Evolutionary conservation across 2,113 vertebrate genomes (phyloP).

Genomic region (Sapajus apella): DNA sequence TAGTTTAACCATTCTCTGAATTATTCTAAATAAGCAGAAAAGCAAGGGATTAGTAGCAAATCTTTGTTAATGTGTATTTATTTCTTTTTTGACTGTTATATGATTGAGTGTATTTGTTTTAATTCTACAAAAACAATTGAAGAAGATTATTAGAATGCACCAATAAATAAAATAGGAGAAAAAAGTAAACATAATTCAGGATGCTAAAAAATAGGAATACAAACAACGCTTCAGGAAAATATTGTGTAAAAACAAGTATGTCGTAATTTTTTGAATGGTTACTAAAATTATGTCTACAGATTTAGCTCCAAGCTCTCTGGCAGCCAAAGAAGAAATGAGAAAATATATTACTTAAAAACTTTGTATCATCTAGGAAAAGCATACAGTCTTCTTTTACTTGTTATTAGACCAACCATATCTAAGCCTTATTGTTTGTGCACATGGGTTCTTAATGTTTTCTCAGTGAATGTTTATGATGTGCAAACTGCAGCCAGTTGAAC

Average conservation of each 20-base stretch:
- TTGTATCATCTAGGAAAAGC: neutral
- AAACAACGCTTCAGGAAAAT: neutral
- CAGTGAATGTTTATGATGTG: neutral
- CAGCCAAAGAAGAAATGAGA: neutral
- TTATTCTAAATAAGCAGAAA: neutral
- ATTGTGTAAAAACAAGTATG: neutral
- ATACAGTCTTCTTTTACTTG: neutral
- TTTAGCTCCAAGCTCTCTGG: neutral
- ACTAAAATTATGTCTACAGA: neutral
- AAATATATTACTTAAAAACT: neutral
- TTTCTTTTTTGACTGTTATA: neutral
- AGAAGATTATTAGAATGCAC: neutral
- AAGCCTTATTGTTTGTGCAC: neutral
- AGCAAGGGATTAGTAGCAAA: neutral
- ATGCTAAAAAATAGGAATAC: neutral
- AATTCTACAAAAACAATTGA: neutral
- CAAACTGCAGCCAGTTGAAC: neutral
- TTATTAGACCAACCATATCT: neutral
- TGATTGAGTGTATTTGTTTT: neutral
- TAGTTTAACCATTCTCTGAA: neutral
- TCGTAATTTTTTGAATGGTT: neutral
- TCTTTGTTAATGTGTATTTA: neutral
- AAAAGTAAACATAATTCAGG: neutral
- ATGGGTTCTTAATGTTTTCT: neutral
- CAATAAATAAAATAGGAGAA: neutral